Base-by-base conservation (phyloP, 2,113 vertebrate species). In the Strix aluco region DNA sequence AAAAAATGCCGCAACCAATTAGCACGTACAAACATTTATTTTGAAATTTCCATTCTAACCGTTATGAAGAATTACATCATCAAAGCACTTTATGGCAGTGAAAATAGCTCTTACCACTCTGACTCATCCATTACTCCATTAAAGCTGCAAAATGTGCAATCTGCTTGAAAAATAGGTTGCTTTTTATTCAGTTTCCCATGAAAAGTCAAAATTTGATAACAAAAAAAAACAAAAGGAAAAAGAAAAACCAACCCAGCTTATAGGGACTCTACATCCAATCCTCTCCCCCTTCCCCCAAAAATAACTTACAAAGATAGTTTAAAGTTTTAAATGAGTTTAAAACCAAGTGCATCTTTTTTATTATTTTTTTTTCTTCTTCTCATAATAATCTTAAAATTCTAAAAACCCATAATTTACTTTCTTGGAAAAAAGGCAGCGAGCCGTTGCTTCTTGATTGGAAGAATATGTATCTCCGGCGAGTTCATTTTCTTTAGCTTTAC, bases 401-500 rank as follows among this genome's bases (percentile, higher is more conserved):
- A 98, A 98, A 98, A 98, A 97, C 95, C 96, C 95, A 94, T 98
- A 97, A 97, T 98, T 99, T 98, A 99, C 98, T 99, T 99, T 98
- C 99, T 99, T 95, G 99, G 99, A 81, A 99, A 99, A 98, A 99
- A 99, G 63, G 99, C 99, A 74, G 99, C 98, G 9, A 99, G 98
- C 96, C 99, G 98, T 98, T 99, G 99, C 98, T 99, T 99, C 98
- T 99, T 99, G 97, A 99, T 99, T 51, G 99, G 99, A 80, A 99
- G 99, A 97, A 99, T 99, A 90, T 99, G 99, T 97, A 99, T 99
- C 98, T 99, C 99, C 82, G 99, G 99, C 27, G 99, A 99, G 98
- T 99, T 99, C 98, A 99, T 98, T 98, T 99, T 99, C 98, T 99
- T 99, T 98, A 99, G 98, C 97, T 99, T 99, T 98, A 99, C 99